Conservation (phyloP, 2,888 invertebrate genomes). For the Branchellion lobata region DNA sequence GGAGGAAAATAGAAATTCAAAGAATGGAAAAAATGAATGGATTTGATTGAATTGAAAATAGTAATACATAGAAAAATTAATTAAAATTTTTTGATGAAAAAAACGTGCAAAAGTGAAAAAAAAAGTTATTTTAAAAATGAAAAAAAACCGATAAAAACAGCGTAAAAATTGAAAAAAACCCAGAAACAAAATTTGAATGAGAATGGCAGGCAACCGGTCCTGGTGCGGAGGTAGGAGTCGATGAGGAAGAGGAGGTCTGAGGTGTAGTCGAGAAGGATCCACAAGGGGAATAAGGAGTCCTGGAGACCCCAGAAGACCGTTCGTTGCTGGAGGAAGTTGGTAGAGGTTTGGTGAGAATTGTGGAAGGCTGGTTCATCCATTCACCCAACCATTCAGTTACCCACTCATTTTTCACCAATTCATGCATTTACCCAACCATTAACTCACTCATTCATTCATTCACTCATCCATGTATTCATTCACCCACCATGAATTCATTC, state of each 20-base stretch:
- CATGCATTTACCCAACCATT: constrained; percentile 23
- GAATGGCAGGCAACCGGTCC: too few relatives aligned
- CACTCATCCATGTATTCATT: not conserved
- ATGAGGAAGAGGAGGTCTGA: constrained; percentile 82
- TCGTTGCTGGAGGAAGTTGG: constrained; percentile 81
- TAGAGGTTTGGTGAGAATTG: constrained; percentile 85
- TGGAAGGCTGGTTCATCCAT: constrained; percentile 74
- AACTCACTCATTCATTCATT: constrained; percentile 32
- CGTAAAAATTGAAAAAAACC: too few relatives aligned
- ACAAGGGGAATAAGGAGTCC: constrained; percentile 66
- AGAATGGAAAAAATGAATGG: too few relatives aligned
- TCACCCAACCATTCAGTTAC: not conserved
- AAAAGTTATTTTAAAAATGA: too few relatives aligned
- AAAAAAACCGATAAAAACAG: too few relatives aligned
- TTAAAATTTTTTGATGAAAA: too few relatives aligned
- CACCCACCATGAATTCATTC: not conserved
- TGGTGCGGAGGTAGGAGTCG: constrained; percentile 81
- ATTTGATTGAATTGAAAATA: too few relatives aligned
- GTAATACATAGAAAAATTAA: too few relatives aligned
- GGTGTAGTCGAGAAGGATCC: constrained; percentile 82
- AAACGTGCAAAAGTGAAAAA: too few relatives aligned
- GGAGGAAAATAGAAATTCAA: too few relatives aligned
- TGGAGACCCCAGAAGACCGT: constrained; percentile 89
- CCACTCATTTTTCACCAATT: not conserved
- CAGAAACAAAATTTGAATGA: too few relatives aligned